Evolutionary conservation across 2,797 vertebrate species (phyloP).

Genomic region (Glossophaga mutica): DNA sequence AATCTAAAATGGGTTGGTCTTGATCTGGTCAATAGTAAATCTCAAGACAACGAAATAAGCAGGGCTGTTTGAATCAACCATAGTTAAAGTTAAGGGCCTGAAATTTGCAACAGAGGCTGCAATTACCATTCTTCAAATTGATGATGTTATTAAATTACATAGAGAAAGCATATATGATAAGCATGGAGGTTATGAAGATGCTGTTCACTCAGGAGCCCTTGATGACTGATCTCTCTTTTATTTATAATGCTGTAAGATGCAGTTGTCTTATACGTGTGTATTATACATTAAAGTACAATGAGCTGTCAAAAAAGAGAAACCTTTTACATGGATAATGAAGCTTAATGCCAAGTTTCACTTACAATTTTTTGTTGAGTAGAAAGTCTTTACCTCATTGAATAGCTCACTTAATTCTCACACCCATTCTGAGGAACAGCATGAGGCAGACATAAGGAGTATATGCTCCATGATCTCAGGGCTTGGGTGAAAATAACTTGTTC

Average conservation of each 20-base stretch:
- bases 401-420: neutral
- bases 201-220: neutral
- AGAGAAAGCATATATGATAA: neutral
- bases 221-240: neutral
- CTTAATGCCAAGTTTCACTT: neutral
- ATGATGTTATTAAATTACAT: slow-evolving; percentile 66
- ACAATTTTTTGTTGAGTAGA: neutral
- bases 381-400: neutral
- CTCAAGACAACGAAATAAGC: slow-evolving; percentile 95
- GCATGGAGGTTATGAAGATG: neutral
- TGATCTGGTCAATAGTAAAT: slow-evolving; percentile 95
- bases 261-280: neutral
- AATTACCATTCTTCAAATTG: slow-evolving; percentile 97
- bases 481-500: neutral
- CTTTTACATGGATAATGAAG: neutral
- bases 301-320: neutral
- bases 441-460: neutral
- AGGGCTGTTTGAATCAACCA: slow-evolving; percentile 94
- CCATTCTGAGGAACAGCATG: neutral
- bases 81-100: slow-evolving; percentile 97
- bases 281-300: neutral
- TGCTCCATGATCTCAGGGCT: neutral
- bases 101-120: slow-evolving; percentile 98
- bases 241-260: neutral
- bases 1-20: slow-evolving; percentile 98